Evolutionary conservation across 35 echinoderm and acorn worm species (phyloP), one percentile per base, ranked within the genome.

Genomic region (Heliocidaris erythrogramma): DNA sequence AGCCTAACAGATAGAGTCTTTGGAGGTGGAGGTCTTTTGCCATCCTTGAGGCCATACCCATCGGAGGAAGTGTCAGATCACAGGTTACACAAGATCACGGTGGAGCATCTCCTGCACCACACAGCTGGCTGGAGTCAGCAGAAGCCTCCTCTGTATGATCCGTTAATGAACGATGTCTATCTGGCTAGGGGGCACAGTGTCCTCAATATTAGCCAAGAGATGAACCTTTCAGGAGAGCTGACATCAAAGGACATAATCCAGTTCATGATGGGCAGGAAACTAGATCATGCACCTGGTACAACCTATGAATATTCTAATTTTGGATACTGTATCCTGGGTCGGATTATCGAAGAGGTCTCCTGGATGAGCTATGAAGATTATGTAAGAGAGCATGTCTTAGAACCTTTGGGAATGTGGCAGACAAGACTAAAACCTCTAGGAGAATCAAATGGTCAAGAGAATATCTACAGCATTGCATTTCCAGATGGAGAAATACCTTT

Each of bases 351-450:
- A 88, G 69, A 30, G 30, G 95, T 97, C 47, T 95, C 93, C 60
- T 86, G 95, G 2, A 50, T 94, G 53, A 71, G 89, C 7, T 99
- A 99, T 92, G 93, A 53, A 27, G 84, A 96, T 30, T 99, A 96
- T 94, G 93, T 99, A 10, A 88, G 35, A 18, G 91, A 96, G 13
- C 52, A 97, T 27, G 93, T 99, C 85, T 92, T 99, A 2, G 95
- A 92, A 90, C 98, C 98, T 21, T 94, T 97, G 48, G 98, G 98
- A 18, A 99, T 99, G 98, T 97, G 97, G 96, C 94, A 96, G 29
- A 99, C 98, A 50, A 69, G 85, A 21, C 14, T 97, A 4, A 59
- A 86, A 17, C 95, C 96, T 14, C 60, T 95, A 32, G 31, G 59
- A 11, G 47, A 88, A 85, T 32, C 21, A 48, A 31, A 60, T 27